Evolutionary conservation across 1,140 invertebrate species (phyloP).

Genomic region (Trachelipus rathkii): DNA sequence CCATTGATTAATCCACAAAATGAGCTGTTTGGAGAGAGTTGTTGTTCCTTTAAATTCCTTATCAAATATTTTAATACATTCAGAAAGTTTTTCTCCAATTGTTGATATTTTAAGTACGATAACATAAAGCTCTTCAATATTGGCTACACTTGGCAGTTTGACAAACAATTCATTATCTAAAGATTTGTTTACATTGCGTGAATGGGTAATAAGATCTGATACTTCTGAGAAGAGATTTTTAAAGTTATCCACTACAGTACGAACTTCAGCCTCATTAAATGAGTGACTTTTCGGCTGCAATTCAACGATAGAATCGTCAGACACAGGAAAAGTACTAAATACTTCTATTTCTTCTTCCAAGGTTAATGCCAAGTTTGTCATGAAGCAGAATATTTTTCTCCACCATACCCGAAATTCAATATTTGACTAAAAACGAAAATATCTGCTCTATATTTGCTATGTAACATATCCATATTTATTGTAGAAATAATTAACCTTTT

Average conservation of each 20-base stretch:
- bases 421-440: no score
- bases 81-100: not conserved
- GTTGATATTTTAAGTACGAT: not conserved
- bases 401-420: not conserved
- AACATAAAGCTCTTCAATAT: not conserved
- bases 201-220: not conserved
- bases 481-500: no score
- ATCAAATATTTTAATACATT: not conserved
- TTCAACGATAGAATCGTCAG: not conserved
- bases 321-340: not conserved
- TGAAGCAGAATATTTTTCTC: not conserved
- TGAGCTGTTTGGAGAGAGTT: not conserved
- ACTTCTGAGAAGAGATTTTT: not conserved
- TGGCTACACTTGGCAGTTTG: not conserved
- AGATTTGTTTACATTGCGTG: not conserved
- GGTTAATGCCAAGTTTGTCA: not conserved
- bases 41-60: not conserved
- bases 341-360: not conserved
- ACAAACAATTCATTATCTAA: not conserved
- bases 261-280: not conserved
- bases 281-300: not conserved
- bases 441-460: no score
- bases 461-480: not conserved
- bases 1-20: not conserved
- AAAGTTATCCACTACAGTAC: not conserved